Conservation (phyloP, 2,113 vertebrate species). For the Hystrix brachyura region DNA sequence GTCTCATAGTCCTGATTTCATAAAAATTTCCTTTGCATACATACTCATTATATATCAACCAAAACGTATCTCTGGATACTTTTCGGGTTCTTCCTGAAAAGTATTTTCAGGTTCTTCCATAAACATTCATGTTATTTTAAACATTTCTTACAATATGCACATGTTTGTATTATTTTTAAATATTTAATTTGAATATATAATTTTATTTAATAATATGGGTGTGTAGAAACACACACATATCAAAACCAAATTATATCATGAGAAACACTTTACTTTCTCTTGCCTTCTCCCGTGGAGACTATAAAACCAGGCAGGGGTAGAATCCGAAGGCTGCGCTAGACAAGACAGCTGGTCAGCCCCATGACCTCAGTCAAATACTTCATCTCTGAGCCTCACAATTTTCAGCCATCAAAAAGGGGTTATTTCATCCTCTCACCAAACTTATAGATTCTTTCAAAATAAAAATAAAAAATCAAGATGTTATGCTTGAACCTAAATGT, state of each 20-base stretch:
- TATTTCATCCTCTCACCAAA: conserved; percentile 16
- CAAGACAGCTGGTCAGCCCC: too few species aligned
- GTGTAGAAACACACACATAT: background rate
- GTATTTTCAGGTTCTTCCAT: background rate
- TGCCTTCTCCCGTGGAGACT: background rate
- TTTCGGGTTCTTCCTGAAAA: background rate
- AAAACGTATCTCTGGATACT: background rate
- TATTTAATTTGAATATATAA: conserved; percentile 17
- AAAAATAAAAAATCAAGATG: background rate
- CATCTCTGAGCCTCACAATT: background rate
- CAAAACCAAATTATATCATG: background rate
- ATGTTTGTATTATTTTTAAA: background rate
- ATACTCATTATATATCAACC: background rate
- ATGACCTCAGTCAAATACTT: background rate
- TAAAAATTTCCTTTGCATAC: background rate
- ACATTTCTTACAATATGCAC: background rate
- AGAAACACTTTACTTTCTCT: background rate
- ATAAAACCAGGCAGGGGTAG: background rate
- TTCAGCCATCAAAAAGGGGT: background rate
- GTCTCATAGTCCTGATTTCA: background rate
- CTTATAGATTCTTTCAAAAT: background rate
- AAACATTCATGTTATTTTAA: background rate
- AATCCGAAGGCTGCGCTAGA: background rate
- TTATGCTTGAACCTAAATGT: background rate
- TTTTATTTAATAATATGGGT: conserved; percentile 20